A percentile compares a stretch with the other conserved stretches of the same genome.
phyloP scores from a whole-genome alignment of 2,113 vertebrate species.

The Amblyopsis rosae region DNA sequence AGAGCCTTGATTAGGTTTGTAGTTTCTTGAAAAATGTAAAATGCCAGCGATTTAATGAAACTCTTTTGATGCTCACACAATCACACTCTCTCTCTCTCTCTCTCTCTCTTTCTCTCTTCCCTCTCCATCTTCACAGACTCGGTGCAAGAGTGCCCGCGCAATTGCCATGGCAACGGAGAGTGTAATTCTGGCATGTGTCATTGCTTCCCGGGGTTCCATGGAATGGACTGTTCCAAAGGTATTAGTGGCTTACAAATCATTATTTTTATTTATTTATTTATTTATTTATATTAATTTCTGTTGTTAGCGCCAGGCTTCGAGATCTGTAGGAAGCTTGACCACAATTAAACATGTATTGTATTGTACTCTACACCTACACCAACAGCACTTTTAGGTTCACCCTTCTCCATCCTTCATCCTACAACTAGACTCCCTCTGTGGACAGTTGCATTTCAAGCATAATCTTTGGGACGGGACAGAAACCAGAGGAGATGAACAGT shows the following conservation, averaged over 20 bases:
- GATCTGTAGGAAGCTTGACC: not conserved
- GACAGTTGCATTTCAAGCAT: no score
- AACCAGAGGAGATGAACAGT: no score
- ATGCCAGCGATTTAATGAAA: constrained; percentile 59
- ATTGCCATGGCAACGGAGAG: constrained; percentile 97
- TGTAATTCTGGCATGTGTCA: constrained; percentile 96
- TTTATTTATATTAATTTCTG: not conserved
- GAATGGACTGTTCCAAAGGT: constrained; percentile 99
- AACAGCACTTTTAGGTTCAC: no score
- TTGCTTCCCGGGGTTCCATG: constrained; percentile 97
- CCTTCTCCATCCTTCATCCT: no score
- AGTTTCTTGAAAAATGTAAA: constrained; percentile 44
- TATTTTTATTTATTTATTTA: not conserved
- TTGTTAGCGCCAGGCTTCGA: not conserved
- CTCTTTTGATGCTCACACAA: constrained; percentile 58
- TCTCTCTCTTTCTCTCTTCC: constrained; percentile 40
- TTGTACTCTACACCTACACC: no score
- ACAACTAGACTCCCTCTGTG: no score
- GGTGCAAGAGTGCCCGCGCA: constrained; percentile 95
- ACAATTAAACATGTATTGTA: not conserved
- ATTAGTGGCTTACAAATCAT: constrained; percentile 50
- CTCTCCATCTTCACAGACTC: constrained; percentile 84
- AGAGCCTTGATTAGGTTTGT: constrained; percentile 40
- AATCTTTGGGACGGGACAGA: no score
- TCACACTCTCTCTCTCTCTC: constrained; percentile 46